Conservation (phyloP, 2,797 vertebrate genomes). For the Dallia pectoralis region DNA sequence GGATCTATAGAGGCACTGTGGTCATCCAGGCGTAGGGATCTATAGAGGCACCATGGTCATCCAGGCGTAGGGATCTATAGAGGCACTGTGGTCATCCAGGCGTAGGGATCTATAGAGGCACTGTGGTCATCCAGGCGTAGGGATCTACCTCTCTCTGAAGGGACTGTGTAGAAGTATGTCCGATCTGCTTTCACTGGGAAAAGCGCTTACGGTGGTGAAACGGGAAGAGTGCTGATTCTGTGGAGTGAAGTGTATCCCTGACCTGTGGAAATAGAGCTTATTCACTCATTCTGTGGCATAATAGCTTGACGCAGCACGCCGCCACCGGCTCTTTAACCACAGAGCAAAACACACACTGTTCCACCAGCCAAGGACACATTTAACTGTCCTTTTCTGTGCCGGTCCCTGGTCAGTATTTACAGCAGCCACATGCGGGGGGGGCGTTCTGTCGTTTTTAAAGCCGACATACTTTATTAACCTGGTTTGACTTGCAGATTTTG, state of each 20-base stretch:
- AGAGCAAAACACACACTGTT: slow-evolving; percentile 49
- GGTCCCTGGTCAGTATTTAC: slow-evolving; percentile 32
- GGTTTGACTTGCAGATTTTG: slow-evolving; percentile 4
- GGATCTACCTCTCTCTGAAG: slow-evolving; percentile 56
- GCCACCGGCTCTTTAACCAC: slow-evolving; percentile 67
- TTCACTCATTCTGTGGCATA: slow-evolving; percentile 71
- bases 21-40: slow-evolving; percentile 38
- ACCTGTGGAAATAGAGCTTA: slow-evolving; percentile 77
- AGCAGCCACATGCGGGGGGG: slow-evolving; percentile 39
- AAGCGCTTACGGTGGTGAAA: slow-evolving; percentile 79
- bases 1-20: slow-evolving; percentile 61
- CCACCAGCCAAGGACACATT: slow-evolving; percentile 51
- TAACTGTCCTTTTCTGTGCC: slow-evolving; percentile 23
- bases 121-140: slow-evolving; percentile 8
- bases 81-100: slow-evolving; percentile 50
- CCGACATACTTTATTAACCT: slow-evolving; percentile 34
- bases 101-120: slow-evolving; percentile 51
- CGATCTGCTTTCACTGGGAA: slow-evolving; percentile 73
- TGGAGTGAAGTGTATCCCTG: slow-evolving; percentile 74
- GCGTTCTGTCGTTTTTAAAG: slow-evolving; percentile 41
- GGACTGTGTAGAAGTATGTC: slow-evolving; percentile 60
- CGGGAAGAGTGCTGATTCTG: slow-evolving; percentile 75
- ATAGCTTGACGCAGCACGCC: slow-evolving; percentile 66
- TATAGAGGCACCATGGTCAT: slow-evolving; percentile 17
- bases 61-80: slow-evolving; percentile 46